Base-by-base conservation (phyloP, 2,797 vertebrate genomes). In the Coilia nasus region DNA sequence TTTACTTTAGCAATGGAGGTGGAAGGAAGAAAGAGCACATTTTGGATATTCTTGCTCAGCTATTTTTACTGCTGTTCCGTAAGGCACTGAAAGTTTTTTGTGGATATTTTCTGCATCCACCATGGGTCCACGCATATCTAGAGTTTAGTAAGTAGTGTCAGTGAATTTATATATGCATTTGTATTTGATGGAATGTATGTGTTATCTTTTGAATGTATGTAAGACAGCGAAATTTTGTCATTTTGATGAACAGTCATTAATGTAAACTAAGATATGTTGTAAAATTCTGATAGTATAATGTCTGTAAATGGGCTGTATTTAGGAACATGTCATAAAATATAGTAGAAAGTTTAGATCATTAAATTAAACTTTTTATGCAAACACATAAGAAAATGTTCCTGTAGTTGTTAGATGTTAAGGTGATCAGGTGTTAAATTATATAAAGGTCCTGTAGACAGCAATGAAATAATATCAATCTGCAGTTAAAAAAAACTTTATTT, bases 1-100 rank as follows among this genome's bases (percentile, higher is more conserved):
- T 7, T 14, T 81, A 60, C 64, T 71, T 82, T 84, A n/a, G 54
- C 12, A 78, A 83, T 78, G 31, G 71, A 44, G 31, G 35, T 44
- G 31, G 81, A 88, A 85, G 84, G 84, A 60, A 57, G 83, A 88
- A 75, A 71, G 75, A 85, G 81, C 83, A 81, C 35, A 81, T 85
- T 81, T 81, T 44, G 85, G 6, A 44, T 83, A 41, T 75, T 86
- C 87, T 25, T 84, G 54, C 81, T 44, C 71, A 41, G 71, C 71
- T 78, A 78, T 78, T 78, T 10, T 21, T 17, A 78, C 71, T 41
- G 21, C 31, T 41, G 31, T 2, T 78, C 71, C 21, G 28, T 35
- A 31, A 75, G 28, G 15, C 28, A 41, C 67, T 75, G 67, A 78
- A 44, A 78, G 54, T 87, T 87, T 85, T 80, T 87, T 7, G 47